Base-by-base conservation (phyloP, 2,113 vertebrate genomes). In the Lethenteron camtschaticum region DNA sequence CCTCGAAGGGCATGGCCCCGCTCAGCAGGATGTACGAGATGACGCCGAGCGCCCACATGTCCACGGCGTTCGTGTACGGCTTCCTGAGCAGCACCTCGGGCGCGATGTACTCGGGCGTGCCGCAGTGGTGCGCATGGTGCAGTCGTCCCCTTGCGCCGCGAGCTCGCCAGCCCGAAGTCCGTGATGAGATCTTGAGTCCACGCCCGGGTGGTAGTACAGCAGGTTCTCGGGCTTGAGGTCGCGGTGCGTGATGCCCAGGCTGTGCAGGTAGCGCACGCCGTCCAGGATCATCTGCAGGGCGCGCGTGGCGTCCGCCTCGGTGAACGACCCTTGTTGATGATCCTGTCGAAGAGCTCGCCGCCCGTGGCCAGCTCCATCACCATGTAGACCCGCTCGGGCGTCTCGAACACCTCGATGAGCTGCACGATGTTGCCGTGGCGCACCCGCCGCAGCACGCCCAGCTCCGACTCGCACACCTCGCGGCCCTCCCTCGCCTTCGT, bases 171-270 rank as follows among this genome's bases (percentile, higher is more conserved):
- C 11, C 81, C 79, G 66, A 83, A 82, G 71, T 79, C 80, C 0
- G 78, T 79, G 20, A 80, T 76, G 9, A 82, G 56, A 81, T 73
- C 18, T 78, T 75, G 57, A 81, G 69, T 80, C 77, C 1, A 74
- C 57, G 10, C 80, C 77, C 0, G 81, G 78, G 56, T 80, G 79
- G 73, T 81, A 80, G 74, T 79, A 78, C 11, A 79, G 73, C 1
- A 81, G 74, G 57, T 81, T 82, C 73, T 80, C 78, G 2, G 80
- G 78, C 72, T 82, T 81, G 58, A 82, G 56, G 8, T 82, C 79
- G 55, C 77, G 60, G 70, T 83, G 80, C 41, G 71, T 73, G 71
- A 82, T 74, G 1, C 79, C 79, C 18, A 81, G 72, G 2, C 69
- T 41, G 73, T 81, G 80, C 12, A 81, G 76, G 72, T 83, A 78